Evolutionary conservation across 2,797 vertebrate species (phyloP).

Genomic region (Gallirallus australis): DNA sequence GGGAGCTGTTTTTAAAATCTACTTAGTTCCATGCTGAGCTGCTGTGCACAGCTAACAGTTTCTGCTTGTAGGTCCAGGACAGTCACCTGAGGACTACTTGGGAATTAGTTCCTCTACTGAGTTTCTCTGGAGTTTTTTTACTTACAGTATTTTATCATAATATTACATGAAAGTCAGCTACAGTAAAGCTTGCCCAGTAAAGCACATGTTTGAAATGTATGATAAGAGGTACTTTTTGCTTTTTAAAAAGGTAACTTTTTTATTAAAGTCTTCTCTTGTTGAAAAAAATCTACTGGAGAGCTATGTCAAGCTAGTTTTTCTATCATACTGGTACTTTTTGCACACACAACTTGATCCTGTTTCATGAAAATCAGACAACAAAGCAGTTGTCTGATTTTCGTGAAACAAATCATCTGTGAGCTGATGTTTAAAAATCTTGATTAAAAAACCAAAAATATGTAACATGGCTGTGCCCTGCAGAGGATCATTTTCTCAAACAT

Average conservation of each 20-base stretch:
- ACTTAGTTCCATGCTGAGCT: accelerated
- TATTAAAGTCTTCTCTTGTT: neutral
- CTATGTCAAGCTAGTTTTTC: neutral
- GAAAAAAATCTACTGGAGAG: neutral
- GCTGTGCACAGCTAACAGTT: neutral
- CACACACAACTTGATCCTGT: neutral
- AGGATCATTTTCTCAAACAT: neutral
- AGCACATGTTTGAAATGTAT: neutral
- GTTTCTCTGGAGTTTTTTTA: neutral
- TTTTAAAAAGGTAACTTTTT: neutral
- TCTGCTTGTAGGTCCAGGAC: neutral
- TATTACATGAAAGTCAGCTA: neutral
- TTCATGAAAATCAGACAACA: neutral
- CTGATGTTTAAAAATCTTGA: neutral
- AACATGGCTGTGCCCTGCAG: neutral
- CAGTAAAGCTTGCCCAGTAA: neutral
- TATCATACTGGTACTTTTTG: neutral
- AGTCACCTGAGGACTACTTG: neutral
- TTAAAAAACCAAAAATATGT: neutral
- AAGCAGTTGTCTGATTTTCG: neutral
- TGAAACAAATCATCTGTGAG: neutral
- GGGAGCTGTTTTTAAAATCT: neutral
- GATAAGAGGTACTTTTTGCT: neutral
- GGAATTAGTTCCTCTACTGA: neutral
- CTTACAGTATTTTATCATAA: too few species aligned